phyloP scores from a whole-genome alignment of 2,797 vertebrate species.

The Phalloptychus januarius region DNA sequence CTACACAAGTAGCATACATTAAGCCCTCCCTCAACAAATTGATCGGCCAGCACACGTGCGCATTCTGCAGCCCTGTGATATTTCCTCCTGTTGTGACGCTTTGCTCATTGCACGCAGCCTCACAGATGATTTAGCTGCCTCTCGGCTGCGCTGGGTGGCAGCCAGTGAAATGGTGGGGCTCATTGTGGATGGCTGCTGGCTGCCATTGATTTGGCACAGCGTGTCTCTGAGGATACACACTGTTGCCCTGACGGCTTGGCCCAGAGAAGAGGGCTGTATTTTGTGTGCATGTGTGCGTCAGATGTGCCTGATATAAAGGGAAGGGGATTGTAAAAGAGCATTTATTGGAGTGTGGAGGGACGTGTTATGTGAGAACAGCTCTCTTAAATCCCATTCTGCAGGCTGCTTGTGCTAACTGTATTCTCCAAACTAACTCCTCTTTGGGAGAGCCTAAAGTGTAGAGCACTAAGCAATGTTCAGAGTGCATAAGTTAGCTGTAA shows the following conservation, averaged over 20 bases:
- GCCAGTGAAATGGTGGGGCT: conserved; percentile 76
- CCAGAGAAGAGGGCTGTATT: conserved; percentile 27
- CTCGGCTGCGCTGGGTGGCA: conserved; percentile 61
- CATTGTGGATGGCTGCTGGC: conserved; percentile 72
- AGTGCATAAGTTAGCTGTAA: conserved; percentile 53
- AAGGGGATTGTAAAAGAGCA: conserved; percentile 47
- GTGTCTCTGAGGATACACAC: conserved; percentile 69
- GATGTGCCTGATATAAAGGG: conserved; percentile 42
- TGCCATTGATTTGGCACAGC: conserved; percentile 78
- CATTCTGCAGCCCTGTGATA: conserved; percentile 45
- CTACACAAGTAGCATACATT: conserved; percentile 44
- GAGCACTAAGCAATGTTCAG: conserved; percentile 31
- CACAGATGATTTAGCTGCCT: conserved; percentile 64
- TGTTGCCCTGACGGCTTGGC: conserved; percentile 60
- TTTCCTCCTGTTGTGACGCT: conserved; percentile 41
- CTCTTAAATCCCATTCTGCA: conserved; percentile 33
- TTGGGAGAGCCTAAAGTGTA: conserved; percentile 20
- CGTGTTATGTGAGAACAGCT: conserved; percentile 25
- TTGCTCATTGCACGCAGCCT: conserved; percentile 55
- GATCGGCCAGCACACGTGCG: conserved; percentile 28
- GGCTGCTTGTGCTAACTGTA: conserved; percentile 24
- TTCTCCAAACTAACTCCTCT: conserved; percentile 31
- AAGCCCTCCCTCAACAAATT: conserved; percentile 55
- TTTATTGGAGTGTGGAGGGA: conserved; percentile 47
- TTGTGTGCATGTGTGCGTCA: conserved; percentile 15